phyloP scores from a whole-genome alignment of 2,888 invertebrate species.

The Drosophila gaucha region DNA sequence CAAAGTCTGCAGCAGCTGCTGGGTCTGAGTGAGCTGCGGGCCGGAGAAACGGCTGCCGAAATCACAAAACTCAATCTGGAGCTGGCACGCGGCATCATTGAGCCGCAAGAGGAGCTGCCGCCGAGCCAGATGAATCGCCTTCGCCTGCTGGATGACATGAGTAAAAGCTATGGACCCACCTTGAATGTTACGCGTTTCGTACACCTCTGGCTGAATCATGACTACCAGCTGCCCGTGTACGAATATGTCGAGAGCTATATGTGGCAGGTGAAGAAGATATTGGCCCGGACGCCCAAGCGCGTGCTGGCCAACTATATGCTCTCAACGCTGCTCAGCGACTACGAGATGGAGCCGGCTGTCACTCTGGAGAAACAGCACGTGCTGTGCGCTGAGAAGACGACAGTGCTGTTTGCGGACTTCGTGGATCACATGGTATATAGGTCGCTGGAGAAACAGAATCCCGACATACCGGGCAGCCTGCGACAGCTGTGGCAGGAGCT shows the following conservation, averaged over 20 bases:
- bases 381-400: slow-evolving; percentile 66
- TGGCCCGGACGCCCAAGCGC: slow-evolving; percentile 64
- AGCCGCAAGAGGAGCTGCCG: slow-evolving; percentile 49
- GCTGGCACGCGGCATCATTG: slow-evolving; percentile 57
- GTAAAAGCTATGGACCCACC: slow-evolving; percentile 59
- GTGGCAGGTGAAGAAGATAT: slow-evolving; percentile 64
- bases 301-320: slow-evolving; percentile 82
- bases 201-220: slow-evolving; percentile 73
- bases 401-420: slow-evolving; percentile 68
- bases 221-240: slow-evolving; percentile 78
- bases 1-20: slow-evolving; percentile 60
- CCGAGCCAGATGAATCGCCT: slow-evolving; percentile 63
- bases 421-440: slow-evolving; percentile 77
- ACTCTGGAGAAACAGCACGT: slow-evolving; percentile 47
- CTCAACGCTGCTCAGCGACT: slow-evolving; percentile 68
- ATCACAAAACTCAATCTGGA: slow-evolving; percentile 60
- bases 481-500: slow-evolving; percentile 73
- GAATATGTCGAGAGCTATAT: slow-evolving; percentile 75
- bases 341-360: slow-evolving; percentile 49
- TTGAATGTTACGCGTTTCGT: slow-evolving; percentile 78
- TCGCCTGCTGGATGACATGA: slow-evolving; percentile 67
- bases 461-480: slow-evolving; percentile 57
- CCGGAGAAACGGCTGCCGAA: slow-evolving; percentile 60
- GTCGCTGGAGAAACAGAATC: slow-evolving; percentile 53
- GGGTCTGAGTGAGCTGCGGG: slow-evolving; percentile 53